Base-by-base conservation (phyloP, 1,140 invertebrate genomes). In the Plodia interpunctella region DNA sequence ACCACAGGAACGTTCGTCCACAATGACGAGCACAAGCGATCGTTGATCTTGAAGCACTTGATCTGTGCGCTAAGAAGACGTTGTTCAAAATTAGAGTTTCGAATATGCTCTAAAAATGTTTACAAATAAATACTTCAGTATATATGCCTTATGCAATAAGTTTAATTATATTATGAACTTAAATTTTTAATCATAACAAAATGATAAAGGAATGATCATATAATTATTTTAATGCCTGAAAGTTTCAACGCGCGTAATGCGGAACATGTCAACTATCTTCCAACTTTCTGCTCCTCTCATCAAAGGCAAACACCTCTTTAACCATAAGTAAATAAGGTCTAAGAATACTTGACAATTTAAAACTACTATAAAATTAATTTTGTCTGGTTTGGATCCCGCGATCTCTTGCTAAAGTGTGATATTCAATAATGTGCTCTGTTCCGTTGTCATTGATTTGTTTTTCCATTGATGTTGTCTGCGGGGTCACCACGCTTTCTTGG, bases 401-500 rank as follows among this genome's bases (percentile, higher is more conserved):
- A 53, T 53, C 21, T 20, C 19, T n/a, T 17, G 38, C 10, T 44
- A 44, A 44, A 44, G 5, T 15, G 13, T 44, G 2, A n/a, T 15
- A 44, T 44, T 44, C 13, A 17, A 44, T 44, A 15, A 15, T 44
- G 38, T 44, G 38, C 38, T 44, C 15, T 44, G 38, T 44, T 15
- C 38, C 38, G 38, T 15, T 44, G 38, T 15, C 38, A 44, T 15
- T 44, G 38, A 44, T 44, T 44, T 17, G 38, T 44, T 44, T 44
- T 44, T 11, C 5, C 13, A 5, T 53, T 53, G 51, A 25, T 5
- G 51, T 6, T 25, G 38, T 4, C 13, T 44, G 38, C 17, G 51
- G 21, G 51, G 51, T 53, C 51, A 53, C 51, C 51, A 53, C 51
- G 51, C 51, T 53, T 53, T 53, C 51, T 20, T 53, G 21, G 13